These are phyloP conservation scores for Amphimedon queenslandica DNA, from an alignment of 37 sponge, comb jelly and placozoan species.

Conservation along the genomic window DNA sequence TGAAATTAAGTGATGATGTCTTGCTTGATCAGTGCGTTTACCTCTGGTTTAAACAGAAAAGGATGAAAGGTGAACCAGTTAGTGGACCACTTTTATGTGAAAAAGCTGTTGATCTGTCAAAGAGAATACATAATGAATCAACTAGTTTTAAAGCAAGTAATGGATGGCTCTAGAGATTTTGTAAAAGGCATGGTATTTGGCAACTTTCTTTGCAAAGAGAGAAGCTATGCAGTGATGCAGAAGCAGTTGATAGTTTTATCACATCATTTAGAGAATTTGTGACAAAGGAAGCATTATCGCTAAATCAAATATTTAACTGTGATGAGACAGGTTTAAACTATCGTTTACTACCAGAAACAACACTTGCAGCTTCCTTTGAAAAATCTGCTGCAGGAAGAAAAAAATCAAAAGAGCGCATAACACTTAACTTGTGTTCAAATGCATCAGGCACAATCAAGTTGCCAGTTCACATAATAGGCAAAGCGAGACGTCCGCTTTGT, in stretches of 20 bases:
- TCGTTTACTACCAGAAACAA: slow-evolving; percentile 45
- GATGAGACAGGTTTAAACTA: slow-evolving; percentile 82
- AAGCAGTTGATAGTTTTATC: slow-evolving; percentile 13
- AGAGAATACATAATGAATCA: no score
- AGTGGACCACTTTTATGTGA: no score
- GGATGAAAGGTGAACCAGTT: no score
- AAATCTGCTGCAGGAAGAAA: slow-evolving; percentile 61
- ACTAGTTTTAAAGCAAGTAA: no score
- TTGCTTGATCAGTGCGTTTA: no score
- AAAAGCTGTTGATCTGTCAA: no score
- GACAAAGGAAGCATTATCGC: slow-evolving; percentile 51
- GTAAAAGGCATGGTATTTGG: slow-evolving; percentile 27
- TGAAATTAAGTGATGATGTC: no score
- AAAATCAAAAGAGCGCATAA: slow-evolving; percentile 56
- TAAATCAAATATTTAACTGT: slow-evolving; percentile 70
- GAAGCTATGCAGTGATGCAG: slow-evolving; percentile 23
- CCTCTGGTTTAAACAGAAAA: no score
- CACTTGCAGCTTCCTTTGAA: slow-evolving; percentile 49
- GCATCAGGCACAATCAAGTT: slow-evolving; percentile 60
- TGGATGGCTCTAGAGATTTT: no score
- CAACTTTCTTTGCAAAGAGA: slow-evolving; percentile 40
- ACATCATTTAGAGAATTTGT: slow-evolving; percentile 37
- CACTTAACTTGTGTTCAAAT: slow-evolving; percentile 58
- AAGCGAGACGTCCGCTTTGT: slow-evolving; percentile 53
- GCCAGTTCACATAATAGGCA: slow-evolving; percentile 51